These are phyloP conservation scores for Habropoda laboriosa DNA, from an alignment of 1,140 invertebrate genomes.

Conservation along the genomic window DNA sequence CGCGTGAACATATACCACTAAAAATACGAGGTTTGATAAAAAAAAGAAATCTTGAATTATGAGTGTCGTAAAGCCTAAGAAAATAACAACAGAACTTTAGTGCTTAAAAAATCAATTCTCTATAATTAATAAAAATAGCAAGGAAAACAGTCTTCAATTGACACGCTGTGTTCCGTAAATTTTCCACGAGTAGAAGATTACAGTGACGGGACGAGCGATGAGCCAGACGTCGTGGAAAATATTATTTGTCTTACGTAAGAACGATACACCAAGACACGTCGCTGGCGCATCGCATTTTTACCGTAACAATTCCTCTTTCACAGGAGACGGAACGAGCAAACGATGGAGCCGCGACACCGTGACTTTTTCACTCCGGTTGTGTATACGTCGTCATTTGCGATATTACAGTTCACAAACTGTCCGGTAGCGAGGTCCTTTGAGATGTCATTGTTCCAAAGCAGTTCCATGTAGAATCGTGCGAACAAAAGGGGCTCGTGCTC, in stretches of 20 bases:
- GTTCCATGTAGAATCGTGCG: constrained; percentile 42
- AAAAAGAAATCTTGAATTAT: too few species aligned
- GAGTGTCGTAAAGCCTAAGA: too few species aligned
- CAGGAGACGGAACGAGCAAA: too few species aligned
- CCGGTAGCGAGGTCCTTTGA: constrained; percentile 42
- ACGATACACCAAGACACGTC: background rate
- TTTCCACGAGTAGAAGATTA: background rate
- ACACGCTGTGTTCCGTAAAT: too few species aligned
- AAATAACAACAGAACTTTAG: too few species aligned
- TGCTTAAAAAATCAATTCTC: too few species aligned
- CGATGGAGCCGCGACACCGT: constrained; percentile 12
- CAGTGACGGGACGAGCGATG: background rate
- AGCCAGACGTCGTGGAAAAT: background rate
- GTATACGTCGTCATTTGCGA: constrained; percentile 46
- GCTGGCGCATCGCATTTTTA: constrained; percentile 5
- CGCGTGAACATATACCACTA: too few species aligned
- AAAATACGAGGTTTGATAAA: too few species aligned
- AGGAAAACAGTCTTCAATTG: too few species aligned
- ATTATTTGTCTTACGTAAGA: background rate
- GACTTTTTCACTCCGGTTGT: constrained; percentile 22
- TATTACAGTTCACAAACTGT: constrained; percentile 52
- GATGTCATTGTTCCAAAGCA: constrained; percentile 50
- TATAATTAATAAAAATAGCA: too few species aligned
- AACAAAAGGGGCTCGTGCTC: constrained; percentile 48
- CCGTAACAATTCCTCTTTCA: constrained; percentile 1